Evolutionary conservation across 1,140 invertebrate genomes (phyloP).

Genomic region (Danaus melanippus): DNA sequence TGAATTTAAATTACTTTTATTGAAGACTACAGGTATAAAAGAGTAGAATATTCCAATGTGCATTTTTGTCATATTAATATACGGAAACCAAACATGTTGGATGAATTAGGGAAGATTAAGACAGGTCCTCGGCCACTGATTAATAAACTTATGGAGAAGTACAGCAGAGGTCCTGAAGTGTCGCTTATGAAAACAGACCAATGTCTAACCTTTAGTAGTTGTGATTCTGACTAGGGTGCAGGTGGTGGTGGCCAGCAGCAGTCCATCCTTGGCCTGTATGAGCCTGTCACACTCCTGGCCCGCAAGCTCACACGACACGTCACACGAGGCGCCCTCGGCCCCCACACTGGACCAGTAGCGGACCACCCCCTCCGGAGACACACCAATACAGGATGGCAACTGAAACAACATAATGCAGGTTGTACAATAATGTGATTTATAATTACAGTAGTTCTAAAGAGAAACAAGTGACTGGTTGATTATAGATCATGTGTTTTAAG

Average conservation of each 20-base stretch:
- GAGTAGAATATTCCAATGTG: too few relatives aligned
- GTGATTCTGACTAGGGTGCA: conserved; percentile 88
- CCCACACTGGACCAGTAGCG: conserved; percentile 93
- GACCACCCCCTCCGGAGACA: conserved; percentile 93
- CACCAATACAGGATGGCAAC: conserved; percentile 90
- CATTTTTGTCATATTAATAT: too few relatives aligned
- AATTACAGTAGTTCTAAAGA: too few relatives aligned
- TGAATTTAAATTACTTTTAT: too few relatives aligned
- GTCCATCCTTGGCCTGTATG: conserved; percentile 75
- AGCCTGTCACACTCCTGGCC: conserved; percentile 88
- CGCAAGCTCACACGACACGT: conserved; percentile 87
- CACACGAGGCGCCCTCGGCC: conserved; percentile 88
- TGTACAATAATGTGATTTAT: too few relatives aligned
- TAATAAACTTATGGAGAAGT: not conserved
- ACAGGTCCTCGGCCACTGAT: not conserved
- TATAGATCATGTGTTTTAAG: too few relatives aligned
- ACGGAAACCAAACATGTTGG: too few relatives aligned
- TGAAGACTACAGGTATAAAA: too few relatives aligned
- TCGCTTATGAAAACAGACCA: not conserved
- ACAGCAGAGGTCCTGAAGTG: too few relatives aligned
- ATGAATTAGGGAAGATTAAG: too few relatives aligned
- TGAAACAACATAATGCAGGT: conserved; percentile 24
- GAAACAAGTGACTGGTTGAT: too few relatives aligned
- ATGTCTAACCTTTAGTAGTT: conserved; percentile 26
- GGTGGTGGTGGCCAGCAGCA: conserved; percentile 91